phyloP scores from a whole-genome alignment of 1,140 invertebrate species.

The Sarcophaga peregrina region DNA sequence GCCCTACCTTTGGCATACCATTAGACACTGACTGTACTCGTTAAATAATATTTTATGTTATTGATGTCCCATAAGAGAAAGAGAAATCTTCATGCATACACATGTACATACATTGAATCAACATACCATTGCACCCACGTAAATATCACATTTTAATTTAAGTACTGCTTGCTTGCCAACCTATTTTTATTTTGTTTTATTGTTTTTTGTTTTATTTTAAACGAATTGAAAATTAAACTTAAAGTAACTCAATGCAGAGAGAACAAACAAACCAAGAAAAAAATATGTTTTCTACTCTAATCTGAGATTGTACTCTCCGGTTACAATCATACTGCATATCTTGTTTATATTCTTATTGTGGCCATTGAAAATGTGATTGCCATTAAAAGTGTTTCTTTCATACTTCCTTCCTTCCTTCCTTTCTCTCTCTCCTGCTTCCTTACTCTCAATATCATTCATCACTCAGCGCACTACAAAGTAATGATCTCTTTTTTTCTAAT shows the following conservation, averaged over 20 bases:
- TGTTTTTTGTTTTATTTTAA: not conserved
- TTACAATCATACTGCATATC: not conserved
- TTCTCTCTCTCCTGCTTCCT: not conserved
- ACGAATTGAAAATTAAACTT: not conserved
- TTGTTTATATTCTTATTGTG: not conserved
- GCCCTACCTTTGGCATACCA: slow-evolving; percentile 16
- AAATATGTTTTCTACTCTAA: not conserved
- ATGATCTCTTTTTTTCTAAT: not conserved
- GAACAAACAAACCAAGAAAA: too few relatives aligned
- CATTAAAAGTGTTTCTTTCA: not conserved
- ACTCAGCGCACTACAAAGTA: not conserved
- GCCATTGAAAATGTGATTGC: not conserved
- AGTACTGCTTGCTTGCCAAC: slow-evolving; percentile 3
- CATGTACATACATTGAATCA: not conserved
- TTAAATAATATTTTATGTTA: not conserved
- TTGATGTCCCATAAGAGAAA: not conserved
- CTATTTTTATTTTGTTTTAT: not conserved
- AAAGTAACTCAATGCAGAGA: not conserved
- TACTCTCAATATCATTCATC: not conserved
- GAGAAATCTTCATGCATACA: not conserved
- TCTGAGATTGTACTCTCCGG: not conserved
- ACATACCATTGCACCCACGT: not conserved
- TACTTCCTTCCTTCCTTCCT: not conserved
- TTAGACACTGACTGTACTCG: not conserved
- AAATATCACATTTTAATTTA: slow-evolving; percentile 4